phyloP scores from a whole-genome alignment of 2,888 invertebrate genomes.

The Oegoconia quadripuncta region DNA sequence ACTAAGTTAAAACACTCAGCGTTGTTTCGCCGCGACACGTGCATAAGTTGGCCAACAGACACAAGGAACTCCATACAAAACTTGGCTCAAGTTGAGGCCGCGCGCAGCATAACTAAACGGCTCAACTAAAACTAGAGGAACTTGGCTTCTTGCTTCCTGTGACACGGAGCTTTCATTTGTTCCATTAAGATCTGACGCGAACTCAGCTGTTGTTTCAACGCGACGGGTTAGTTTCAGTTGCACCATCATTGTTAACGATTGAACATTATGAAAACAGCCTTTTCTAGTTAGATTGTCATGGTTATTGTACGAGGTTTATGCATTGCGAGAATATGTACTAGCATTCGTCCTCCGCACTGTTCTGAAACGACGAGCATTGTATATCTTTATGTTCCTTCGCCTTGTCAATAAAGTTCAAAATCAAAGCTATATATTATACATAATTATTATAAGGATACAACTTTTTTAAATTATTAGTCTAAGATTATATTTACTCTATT shows the following conservation, averaged over 20 bases:
- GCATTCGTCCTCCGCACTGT: too few relatives aligned
- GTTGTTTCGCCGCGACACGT: slow-evolving; percentile 40
- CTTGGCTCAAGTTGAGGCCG: slow-evolving; percentile 29
- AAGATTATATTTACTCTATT: too few relatives aligned
- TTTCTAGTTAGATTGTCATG: too few relatives aligned
- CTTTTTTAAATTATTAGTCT: too few relatives aligned
- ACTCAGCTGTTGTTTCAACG: slow-evolving; percentile 11
- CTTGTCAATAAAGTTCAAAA: too few relatives aligned
- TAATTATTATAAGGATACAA: too few relatives aligned
- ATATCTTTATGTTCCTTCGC: too few relatives aligned
- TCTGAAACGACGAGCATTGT: too few relatives aligned
- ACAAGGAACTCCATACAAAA: slow-evolving; percentile 28
- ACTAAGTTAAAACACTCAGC: slow-evolving; percentile 33
- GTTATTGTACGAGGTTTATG: too few relatives aligned
- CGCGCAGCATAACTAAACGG: slow-evolving; percentile 47
- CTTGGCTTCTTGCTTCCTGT: slow-evolving; percentile 44
- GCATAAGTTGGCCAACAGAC: slow-evolving; percentile 39
- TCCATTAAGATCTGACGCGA: slow-evolving; percentile 32
- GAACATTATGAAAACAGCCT: too few relatives aligned
- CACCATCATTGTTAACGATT: slow-evolving; percentile 1
- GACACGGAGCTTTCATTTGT: slow-evolving; percentile 42
- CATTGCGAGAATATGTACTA: too few relatives aligned
- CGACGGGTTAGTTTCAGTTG: slow-evolving; percentile 3
- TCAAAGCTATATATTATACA: too few relatives aligned
- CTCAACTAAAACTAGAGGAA: slow-evolving; percentile 43